These are phyloP conservation scores for Diplolepis rosae DNA, from an alignment of 2,888 invertebrate species.

Conservation along the genomic window DNA sequence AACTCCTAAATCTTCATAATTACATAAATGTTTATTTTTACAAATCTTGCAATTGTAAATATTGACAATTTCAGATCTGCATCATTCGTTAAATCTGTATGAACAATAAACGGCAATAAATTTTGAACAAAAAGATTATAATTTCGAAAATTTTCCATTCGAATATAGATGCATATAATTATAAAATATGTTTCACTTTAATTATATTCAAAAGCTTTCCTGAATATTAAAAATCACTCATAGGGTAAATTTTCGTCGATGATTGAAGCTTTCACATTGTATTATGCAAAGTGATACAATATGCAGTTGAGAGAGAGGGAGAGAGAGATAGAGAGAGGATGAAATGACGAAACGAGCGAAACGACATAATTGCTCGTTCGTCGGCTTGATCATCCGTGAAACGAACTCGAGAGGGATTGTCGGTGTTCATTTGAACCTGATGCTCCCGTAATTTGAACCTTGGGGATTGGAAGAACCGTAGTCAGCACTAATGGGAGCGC, in stretches of 20 bases:
- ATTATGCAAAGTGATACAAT: conserved; percentile 18
- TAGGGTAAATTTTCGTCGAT: background rate
- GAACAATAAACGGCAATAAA: no score
- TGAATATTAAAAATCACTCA: background rate
- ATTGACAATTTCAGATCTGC: no score
- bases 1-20: no score
- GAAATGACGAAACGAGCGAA: conserved; percentile 22
- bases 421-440: conserved; percentile 43
- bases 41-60: no score
- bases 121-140: no score
- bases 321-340: background rate
- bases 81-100: no score
- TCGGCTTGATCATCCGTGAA: conserved; percentile 31
- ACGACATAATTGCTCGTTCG: conserved; percentile 32
- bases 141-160: no score
- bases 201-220: background rate
- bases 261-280: background rate
- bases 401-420: conserved; percentile 36
- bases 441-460: conserved; percentile 49
- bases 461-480: conserved; percentile 37
- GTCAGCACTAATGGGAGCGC: conserved; percentile 43
- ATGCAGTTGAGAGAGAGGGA: background rate
- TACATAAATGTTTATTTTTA: no score
- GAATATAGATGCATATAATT: no score
- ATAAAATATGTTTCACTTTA: no score